A percentile compares a stretch with the other conserved stretches of the same genome.
phyloP scores from a whole-genome alignment of 2,113 vertebrate species.

The Conger conger region DNA sequence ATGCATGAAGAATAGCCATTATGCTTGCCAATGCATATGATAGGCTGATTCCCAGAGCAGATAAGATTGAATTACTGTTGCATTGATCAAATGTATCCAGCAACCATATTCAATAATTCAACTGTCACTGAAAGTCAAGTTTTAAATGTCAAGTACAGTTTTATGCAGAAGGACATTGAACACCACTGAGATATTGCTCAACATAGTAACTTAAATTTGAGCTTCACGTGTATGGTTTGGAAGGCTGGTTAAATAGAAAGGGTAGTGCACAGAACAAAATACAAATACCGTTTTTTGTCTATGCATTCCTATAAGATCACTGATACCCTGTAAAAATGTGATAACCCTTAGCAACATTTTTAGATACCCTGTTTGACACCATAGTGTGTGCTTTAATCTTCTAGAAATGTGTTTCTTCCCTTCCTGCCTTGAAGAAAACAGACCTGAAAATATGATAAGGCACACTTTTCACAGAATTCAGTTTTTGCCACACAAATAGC shows the following conservation, averaged over 20 bases:
- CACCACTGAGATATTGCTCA: neutral
- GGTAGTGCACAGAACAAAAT: neutral
- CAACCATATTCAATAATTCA: neutral
- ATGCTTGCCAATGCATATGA: slow-evolving; percentile 13
- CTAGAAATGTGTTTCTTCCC: neutral
- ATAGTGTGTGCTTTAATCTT: neutral
- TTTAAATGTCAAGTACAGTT: neutral
- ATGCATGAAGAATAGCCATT: neutral
- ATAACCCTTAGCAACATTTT: neutral
- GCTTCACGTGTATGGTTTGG: neutral
- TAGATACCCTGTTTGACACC: neutral
- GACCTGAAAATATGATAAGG: neutral
- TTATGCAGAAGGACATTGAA: neutral
- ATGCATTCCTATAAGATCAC: neutral
- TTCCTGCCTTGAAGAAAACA: neutral
- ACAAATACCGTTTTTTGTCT: neutral
- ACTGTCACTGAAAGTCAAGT: neutral
- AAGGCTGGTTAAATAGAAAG: neutral
- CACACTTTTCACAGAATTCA: slow-evolving; percentile 20
- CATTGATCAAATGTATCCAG: neutral
- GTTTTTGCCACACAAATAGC: slow-evolving; percentile 31
- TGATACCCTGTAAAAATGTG: neutral
- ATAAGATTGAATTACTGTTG: neutral
- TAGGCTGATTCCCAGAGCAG: neutral
- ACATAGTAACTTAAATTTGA: neutral